Conservation (phyloP, 2,888 invertebrate genomes). For the Carpatolechia fugitivella region DNA sequence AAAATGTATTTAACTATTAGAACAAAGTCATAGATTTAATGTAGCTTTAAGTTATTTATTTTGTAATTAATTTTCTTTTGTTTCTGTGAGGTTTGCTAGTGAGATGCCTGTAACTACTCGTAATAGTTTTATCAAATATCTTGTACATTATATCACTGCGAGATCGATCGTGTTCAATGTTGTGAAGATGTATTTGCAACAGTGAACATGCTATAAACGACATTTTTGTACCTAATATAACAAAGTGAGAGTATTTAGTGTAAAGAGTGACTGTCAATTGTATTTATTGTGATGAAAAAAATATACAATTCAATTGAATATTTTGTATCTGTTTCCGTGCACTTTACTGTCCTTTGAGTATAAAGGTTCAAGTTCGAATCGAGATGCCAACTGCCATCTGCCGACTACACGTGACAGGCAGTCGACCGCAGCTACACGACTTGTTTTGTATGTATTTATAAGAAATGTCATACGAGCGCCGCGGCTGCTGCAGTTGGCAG, state of each 20-base stretch:
- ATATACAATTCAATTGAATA: constrained; percentile 37
- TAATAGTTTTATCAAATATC: constrained; percentile 15
- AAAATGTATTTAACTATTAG: constrained; percentile 32
- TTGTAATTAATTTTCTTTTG: constrained; percentile 33
- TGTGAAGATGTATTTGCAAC: constrained; percentile 69
- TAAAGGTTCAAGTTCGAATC: no score
- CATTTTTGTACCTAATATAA: constrained; percentile 24
- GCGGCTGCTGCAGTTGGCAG: no score
- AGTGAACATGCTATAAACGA: constrained; percentile 48
- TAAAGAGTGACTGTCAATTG: constrained; percentile 29
- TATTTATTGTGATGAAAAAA: constrained; percentile 63
- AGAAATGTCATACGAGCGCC: no score
- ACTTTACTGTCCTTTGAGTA: no score
- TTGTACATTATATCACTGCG: neutral
- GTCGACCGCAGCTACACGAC: no score
- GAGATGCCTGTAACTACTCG: constrained; percentile 14
- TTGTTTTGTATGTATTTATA: no score
- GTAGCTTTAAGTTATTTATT: constrained; percentile 70
- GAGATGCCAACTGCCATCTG: no score
- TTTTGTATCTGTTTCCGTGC: neutral
- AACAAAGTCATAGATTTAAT: constrained; percentile 63
- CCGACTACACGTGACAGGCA: no score
- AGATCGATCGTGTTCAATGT: constrained; percentile 55
- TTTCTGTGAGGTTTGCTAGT: constrained; percentile 16
- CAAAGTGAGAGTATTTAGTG: constrained; percentile 23